Evolutionary conservation across 2,888 invertebrate species (phyloP), one percentile per base, ranked within the genome.

Genomic region (Pammene fasciana): DNA sequence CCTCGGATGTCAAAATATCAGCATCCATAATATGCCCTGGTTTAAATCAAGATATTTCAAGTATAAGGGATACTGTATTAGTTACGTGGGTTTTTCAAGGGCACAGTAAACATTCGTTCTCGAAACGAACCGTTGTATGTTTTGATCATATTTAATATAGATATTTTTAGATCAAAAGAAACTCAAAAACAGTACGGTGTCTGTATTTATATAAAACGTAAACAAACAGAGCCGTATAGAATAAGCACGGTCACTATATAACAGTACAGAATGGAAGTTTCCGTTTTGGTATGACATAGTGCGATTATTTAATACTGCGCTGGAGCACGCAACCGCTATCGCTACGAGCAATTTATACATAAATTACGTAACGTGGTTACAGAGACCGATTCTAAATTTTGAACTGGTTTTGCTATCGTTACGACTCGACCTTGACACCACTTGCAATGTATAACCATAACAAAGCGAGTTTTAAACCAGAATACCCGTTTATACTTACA

Each of bases 211-310:
- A 41, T 50, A 9, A 52, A 52, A 41, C 41, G 10, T 48, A 50
- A 38, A 50, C 16, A 16, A 18, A 62, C 50, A 60, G 41, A 56
- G 45, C 50, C 8, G 13, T 54, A 50, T 16, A 16, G 5, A 60
- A 38, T 38, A 18, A 13, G 36, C 41, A 41, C 61, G 11, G 41
- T 54, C 45, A 45, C 11, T 14, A 34, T 26, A 52, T 36, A 38
- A 41, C 14, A 36, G 43, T 52, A 10, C 34, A 65, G 59, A 79
- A 75, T 79, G 83, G 84, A 86, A 85, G 76, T 82, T 84, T 84
- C 81, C 85, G 75, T 78, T 73, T 74, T 71, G 71, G 74, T 72
- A 74, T 79, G 74, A 77, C 73, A 76, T 70, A 76, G 74, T 73
- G 74, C 77, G 75, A 72, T 79, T 78, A 80, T 78, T 76, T 80